A percentile compares a stretch with the other conserved stretches of the same genome.
These are phyloP conservation scores for Drosophila pandora DNA, from an alignment of 1,140 invertebrate species.

Conservation along the genomic window DNA sequence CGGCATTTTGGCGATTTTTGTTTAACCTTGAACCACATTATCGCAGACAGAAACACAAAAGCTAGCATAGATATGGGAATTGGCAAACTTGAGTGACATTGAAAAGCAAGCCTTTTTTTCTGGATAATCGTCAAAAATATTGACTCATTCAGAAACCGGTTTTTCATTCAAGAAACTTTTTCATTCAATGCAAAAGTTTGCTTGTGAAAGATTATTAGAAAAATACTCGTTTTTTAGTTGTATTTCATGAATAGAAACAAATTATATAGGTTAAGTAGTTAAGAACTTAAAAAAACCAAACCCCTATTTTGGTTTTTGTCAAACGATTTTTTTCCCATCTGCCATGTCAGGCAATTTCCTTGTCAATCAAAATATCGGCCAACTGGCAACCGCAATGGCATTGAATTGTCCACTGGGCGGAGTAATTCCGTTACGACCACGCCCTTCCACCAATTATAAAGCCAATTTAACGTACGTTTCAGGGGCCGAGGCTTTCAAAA, in stretches of 20 bases:
- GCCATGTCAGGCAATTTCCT: constrained; percentile 7
- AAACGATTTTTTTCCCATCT: constrained; percentile 25
- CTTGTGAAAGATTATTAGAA: neutral
- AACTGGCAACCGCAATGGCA: constrained; percentile 39
- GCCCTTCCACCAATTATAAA: constrained; percentile 61
- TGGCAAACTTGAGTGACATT: constrained; percentile 52
- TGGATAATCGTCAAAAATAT: constrained; percentile 9
- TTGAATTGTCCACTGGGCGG: constrained; percentile 26
- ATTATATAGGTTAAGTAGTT: neutral
- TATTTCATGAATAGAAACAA: too few relatives aligned
- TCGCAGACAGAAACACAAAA: constrained; percentile 12
- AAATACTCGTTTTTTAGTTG: too few relatives aligned
- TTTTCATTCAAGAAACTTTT: constrained; percentile 3
- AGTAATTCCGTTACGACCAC: constrained; percentile 42
- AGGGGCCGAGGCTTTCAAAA: constrained; percentile 5
- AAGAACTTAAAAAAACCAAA: neutral
- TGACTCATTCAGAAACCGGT: constrained; percentile 24
- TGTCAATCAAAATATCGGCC: constrained; percentile 49
- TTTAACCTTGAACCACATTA: constrained; percentile 76
- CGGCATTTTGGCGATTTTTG: constrained; percentile 60
- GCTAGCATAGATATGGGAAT: constrained; percentile 36
- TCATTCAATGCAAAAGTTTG: constrained; percentile 1
- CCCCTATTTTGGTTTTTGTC: neutral
- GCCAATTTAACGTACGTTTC: constrained; percentile 57
- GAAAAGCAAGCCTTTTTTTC: constrained; percentile 15